Percentiles rank a stretch among this genome's conserved stretches.
Conservation (phyloP, 2,797 vertebrate genomes). For the Pipistrellus kuhlii region DNA sequence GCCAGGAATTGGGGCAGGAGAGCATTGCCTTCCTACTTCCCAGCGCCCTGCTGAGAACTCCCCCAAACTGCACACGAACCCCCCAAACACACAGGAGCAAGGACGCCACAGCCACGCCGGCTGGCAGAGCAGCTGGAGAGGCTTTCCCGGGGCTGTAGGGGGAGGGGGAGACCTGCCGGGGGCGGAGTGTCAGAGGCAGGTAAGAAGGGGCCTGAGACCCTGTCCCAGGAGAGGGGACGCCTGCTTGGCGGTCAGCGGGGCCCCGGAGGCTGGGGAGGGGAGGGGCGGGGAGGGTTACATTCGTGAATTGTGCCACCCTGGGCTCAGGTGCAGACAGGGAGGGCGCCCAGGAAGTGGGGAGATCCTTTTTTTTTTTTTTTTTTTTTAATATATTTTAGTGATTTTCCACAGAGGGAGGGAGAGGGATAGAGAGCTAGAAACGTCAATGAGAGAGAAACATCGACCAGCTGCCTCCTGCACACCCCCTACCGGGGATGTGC, state of each 20-base stretch:
- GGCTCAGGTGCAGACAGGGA: neutral
- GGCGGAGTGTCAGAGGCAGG: neutral
- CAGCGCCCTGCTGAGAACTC: neutral
- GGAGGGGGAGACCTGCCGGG: neutral
- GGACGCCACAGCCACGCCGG: neutral
- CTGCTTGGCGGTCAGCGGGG: neutral
- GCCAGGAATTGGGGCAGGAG: neutral
- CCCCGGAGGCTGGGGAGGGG: neutral
- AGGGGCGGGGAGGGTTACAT: neutral
- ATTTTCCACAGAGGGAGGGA: too few species aligned
- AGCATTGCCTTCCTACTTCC: neutral
- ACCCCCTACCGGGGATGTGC: too few species aligned
- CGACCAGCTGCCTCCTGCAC: too few species aligned
- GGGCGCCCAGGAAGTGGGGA: neutral
- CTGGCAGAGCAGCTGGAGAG: slow-evolving; percentile 49
- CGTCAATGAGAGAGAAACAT: too few species aligned
- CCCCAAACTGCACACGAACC: neutral
- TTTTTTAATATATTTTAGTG: too few species aligned
- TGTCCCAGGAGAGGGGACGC: neutral
- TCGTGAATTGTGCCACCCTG: accelerated
- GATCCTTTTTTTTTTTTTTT: neutral
- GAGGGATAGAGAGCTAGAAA: too few species aligned
- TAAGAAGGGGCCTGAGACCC: neutral
- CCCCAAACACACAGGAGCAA: neutral
- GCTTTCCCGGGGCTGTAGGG: slow-evolving; percentile 48